These are phyloP conservation scores for Neoscelio sp. DNA, from an alignment of 2,888 invertebrate species.

Conservation along the genomic window DNA sequence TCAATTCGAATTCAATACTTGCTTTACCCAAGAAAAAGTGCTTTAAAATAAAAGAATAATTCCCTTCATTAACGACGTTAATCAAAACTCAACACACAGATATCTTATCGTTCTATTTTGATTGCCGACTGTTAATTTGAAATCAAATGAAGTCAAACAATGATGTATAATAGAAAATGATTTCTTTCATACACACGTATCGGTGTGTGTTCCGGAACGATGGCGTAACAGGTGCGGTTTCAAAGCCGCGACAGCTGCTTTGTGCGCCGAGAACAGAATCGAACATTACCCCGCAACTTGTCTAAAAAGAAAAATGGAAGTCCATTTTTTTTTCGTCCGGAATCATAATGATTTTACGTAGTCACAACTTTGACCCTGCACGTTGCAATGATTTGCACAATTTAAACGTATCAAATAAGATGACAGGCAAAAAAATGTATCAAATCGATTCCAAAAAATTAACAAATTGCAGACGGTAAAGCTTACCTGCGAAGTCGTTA, in stretches of 20 bases:
- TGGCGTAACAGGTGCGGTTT: slow-evolving; percentile 63
- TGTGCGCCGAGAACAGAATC: slow-evolving; percentile 16
- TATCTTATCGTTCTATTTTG: too few species aligned
- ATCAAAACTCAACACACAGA: too few species aligned
- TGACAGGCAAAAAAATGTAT: too few species aligned
- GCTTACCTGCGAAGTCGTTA: too few species aligned
- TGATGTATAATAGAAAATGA: slow-evolving; percentile 33
- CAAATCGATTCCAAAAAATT: too few species aligned
- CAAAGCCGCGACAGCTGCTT: slow-evolving; percentile 63
- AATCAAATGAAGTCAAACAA: slow-evolving; percentile 46
- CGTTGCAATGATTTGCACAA: not conserved
- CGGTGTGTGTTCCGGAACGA: slow-evolving; percentile 40
- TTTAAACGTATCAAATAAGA: too few species aligned
- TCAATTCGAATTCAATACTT: too few species aligned
- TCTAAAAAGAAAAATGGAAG: slow-evolving; percentile 24
- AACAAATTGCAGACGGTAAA: too few species aligned
- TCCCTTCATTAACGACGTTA: too few species aligned
- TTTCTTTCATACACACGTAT: slow-evolving; percentile 44
- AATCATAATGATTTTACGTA: slow-evolving; percentile 37
- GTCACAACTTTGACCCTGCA: slow-evolving; percentile 11
- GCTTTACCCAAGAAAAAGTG: too few species aligned
- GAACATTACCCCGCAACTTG: slow-evolving; percentile 30
- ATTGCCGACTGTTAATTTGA: slow-evolving; percentile 22
- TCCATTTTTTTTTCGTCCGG: slow-evolving; percentile 21
- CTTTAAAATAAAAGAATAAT: too few species aligned